phyloP scores from a whole-genome alignment of 2,797 vertebrate genomes.

The Poeciliopsis paucimaculata region DNA sequence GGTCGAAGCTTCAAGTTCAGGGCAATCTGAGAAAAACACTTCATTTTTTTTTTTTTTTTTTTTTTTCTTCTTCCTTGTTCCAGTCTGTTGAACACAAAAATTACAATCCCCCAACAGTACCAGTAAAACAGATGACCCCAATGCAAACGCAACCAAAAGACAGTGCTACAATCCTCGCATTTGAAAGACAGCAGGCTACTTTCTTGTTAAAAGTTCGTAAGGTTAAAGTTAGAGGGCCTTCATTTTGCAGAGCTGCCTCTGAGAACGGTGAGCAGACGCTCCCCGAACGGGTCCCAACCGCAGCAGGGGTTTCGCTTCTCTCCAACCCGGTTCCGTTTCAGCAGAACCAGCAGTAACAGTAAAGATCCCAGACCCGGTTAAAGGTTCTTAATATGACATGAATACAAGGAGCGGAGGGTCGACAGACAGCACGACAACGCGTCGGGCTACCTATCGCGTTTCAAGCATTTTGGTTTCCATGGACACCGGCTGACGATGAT shows the following conservation, averaged over 20 bases:
- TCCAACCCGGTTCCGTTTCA: constrained; percentile 51
- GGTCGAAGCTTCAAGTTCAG: constrained; percentile 58
- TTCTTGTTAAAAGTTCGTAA: constrained; percentile 32
- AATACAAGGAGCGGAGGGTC: constrained; percentile 70
- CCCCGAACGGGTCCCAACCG: constrained; percentile 48
- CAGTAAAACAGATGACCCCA: constrained; percentile 68
- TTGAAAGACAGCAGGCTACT: constrained; percentile 32
- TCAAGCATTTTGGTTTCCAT: constrained; percentile 70
- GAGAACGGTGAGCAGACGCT: constrained; percentile 32
- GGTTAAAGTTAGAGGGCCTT: constrained; percentile 50
- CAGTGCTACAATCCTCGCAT: constrained; percentile 33
- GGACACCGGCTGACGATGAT: constrained; percentile 58
- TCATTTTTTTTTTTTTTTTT: background rate
- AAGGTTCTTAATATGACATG: constrained; percentile 74
- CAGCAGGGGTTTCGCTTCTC: constrained; percentile 41
- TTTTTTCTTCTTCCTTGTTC: background rate
- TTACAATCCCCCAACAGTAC: constrained; percentile 76
- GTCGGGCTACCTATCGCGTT: constrained; percentile 58
- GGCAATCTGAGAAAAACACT: constrained; percentile 38
- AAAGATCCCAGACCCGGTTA: constrained; percentile 63
- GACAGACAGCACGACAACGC: constrained; percentile 67
- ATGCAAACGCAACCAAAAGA: constrained; percentile 46
- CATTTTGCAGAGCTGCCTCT: constrained; percentile 55
- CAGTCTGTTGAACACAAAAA: constrained; percentile 69
- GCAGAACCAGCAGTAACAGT: constrained; percentile 65